Conservation (phyloP, 2,888 invertebrate genomes). For the Sminthurinus aureus region DNA sequence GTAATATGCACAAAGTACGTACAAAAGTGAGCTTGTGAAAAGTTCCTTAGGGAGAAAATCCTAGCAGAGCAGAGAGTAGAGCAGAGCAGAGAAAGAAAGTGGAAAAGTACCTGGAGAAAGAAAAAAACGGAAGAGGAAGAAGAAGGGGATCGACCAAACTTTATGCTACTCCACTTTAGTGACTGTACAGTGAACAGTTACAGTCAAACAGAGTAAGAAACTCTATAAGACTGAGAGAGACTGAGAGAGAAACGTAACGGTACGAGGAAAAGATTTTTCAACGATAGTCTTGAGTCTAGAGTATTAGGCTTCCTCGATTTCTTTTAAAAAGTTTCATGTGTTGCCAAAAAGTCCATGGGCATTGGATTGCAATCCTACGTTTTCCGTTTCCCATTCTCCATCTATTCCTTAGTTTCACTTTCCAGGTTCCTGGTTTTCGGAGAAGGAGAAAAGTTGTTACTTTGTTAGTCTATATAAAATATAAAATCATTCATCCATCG, state of each 20-base stretch:
- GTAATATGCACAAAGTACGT: too few species aligned
- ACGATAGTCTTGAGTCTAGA: neutral
- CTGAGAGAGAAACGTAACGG: neutral
- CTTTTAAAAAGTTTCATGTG: neutral
- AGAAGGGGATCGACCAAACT: constrained; percentile 21
- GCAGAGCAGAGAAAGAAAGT: neutral
- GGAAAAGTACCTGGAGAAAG: neutral
- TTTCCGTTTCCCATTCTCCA: neutral
- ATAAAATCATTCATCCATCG: too few species aligned
- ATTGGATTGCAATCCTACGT: neutral
- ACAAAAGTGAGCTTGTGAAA: neutral
- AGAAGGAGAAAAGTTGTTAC: neutral
- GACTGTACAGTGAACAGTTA: too few species aligned
- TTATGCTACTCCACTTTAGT: neutral
- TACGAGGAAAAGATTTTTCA: neutral
- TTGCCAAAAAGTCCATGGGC: neutral
- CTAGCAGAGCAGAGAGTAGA: neutral
- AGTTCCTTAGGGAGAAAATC: neutral
- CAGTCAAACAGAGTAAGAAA: neutral
- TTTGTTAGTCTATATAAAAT: too few species aligned
- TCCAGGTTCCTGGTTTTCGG: neutral
- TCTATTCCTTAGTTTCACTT: neutral
- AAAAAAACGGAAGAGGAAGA: neutral
- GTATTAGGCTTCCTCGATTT: neutral
- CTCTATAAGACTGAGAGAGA: neutral